Base-by-base conservation (phyloP, 1,140 invertebrate genomes). In the Gonatopus flavifemur region DNA sequence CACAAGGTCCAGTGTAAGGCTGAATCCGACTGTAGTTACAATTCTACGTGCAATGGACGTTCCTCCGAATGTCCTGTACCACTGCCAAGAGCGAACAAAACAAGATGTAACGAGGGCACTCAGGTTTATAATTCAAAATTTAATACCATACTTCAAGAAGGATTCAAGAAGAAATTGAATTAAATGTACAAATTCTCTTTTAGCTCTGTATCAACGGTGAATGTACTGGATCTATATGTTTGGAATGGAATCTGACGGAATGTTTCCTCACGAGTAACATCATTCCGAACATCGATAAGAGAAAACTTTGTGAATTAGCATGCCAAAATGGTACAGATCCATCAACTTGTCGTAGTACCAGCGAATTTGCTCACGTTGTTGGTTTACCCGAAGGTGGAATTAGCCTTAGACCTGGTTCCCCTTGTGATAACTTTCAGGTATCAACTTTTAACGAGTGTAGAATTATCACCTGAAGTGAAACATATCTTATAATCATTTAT, bases 401-500 rank as follows among this genome's bases (percentile, higher is more conserved):
- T 46, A 92, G 90, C 62, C 77, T 97, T 22, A 82, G 93, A 47
- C 90, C 93, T 46, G 96, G 97, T 21, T 95, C 96, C 36, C 96
- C 96, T 0, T 99, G 97, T 79, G 95, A 99, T 77, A 97, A 99
- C 79, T 98, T 96, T 79, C 91, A 94, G 81, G 94, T 89, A 74
- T 59, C n/a, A 30, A 7, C 31, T 54, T 18, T 1, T 15, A 19
- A 16, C 1, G n/a, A n/a, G 5, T 24, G 9, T 7, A 13, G 6
- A 21, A 10, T 4, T 3, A 20, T 43, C 32, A 49, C 10, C 3
- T n/a, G 4, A 15, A n/a, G n/a, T 3, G 28, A 10, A 31, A 32
- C 7, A 15, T 3, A 19, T 10, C 15, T 19, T 16, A 36, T 28
- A 28, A 28, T 6, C 16, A 9, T 30, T 22, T n/a, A n/a, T 33